These are phyloP conservation scores for Limnephilus lunatus DNA, from an alignment of 2,888 invertebrate genomes.

Conservation along the genomic window DNA sequence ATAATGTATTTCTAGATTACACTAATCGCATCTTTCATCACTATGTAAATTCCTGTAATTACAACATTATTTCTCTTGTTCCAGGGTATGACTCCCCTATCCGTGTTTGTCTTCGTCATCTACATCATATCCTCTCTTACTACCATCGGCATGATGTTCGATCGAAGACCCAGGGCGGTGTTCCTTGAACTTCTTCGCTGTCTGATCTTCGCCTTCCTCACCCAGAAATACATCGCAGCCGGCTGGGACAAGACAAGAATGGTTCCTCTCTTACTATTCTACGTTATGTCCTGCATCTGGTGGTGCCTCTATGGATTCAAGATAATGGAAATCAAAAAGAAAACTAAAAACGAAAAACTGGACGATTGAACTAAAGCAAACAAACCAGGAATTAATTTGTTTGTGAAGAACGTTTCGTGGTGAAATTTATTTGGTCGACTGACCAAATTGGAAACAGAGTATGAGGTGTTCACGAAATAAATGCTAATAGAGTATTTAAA, in stretches of 20 bases:
- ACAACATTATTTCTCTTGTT: conserved; percentile 69
- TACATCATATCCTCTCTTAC: conserved; percentile 84
- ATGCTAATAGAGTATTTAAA: not conserved
- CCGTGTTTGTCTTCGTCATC: conserved; percentile 78
- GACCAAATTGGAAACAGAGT: not conserved
- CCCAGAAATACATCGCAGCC: conserved; percentile 71
- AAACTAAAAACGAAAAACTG: conserved; percentile 66
- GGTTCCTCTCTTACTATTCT: conserved; percentile 77
- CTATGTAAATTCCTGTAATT: not conserved
- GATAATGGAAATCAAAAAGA: conserved; percentile 77
- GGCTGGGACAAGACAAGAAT: conserved; percentile 71
- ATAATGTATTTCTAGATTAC: no score
- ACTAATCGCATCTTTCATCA: not conserved
- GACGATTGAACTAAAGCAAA: not conserved
- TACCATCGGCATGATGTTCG: conserved; percentile 84
- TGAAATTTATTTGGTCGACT: not conserved
- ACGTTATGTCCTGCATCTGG: conserved; percentile 79
- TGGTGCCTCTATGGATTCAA: conserved; percentile 81
- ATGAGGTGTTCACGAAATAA: not conserved
- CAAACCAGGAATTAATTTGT: conserved; percentile 2
- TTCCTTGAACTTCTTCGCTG: conserved; percentile 82
- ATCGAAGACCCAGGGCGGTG: conserved; percentile 80
- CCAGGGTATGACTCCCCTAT: conserved; percentile 80
- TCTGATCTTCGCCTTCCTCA: conserved; percentile 77
- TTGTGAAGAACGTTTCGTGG: not conserved